Conservation (phyloP, 2,797 vertebrate species). For the Oreochromis grahami region DNA sequence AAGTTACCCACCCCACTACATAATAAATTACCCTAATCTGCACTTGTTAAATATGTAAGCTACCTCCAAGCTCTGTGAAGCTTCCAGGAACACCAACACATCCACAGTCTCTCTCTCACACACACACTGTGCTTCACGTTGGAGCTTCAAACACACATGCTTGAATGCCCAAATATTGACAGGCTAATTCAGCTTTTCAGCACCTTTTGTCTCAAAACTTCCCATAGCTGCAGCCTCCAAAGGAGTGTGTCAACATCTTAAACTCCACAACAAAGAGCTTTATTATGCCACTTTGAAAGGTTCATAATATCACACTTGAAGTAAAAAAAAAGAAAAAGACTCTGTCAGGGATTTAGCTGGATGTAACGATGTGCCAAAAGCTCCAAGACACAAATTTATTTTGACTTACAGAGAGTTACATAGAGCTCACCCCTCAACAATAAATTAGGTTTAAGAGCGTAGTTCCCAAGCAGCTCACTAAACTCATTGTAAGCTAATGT, state of each 20-base stretch:
- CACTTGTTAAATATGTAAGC: conserved; percentile 35
- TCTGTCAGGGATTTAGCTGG: conserved; percentile 29
- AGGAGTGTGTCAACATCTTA: conserved; percentile 56
- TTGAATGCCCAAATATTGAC: conserved; percentile 64
- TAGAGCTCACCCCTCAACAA: conserved; percentile 37
- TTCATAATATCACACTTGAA: conserved; percentile 50
- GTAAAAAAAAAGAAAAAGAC: conserved; percentile 13
- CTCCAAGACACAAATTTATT: conserved; percentile 42
- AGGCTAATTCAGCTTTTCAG: conserved; percentile 69
- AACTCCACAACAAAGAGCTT: conserved; percentile 54
- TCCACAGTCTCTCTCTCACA: not conserved
- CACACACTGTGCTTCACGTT: not conserved
- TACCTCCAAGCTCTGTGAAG: conserved; percentile 34
- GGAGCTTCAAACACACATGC: conserved; percentile 42
- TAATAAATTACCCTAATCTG: not conserved
- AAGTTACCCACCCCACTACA: not conserved
- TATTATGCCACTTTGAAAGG: conserved; percentile 49
- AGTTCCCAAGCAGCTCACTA: conserved; percentile 57
- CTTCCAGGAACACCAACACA: conserved; percentile 56
- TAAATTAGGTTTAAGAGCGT: conserved; percentile 50
- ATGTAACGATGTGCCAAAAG: conserved; percentile 38
- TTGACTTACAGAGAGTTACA: conserved; percentile 51
- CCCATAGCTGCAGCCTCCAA: conserved; percentile 35
- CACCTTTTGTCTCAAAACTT: conserved; percentile 64
- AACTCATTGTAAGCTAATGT: conserved; percentile 53